These are phyloP conservation scores for Dryas iulia DNA, from an alignment of 1,140 invertebrate species.

Conservation along the genomic window DNA sequence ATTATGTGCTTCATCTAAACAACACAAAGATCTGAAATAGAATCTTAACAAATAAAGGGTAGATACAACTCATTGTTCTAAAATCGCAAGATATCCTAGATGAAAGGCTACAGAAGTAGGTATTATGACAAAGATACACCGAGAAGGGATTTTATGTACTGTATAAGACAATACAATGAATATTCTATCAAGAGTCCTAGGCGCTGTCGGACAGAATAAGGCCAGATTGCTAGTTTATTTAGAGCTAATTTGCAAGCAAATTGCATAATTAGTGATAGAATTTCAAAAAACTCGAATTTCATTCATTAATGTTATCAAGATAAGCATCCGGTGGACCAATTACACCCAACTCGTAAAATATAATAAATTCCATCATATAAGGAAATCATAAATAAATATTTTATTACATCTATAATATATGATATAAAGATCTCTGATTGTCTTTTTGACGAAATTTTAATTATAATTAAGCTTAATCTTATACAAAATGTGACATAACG, in stretches of 20 bases:
- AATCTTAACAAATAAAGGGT: too few relatives aligned
- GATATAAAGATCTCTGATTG: background rate
- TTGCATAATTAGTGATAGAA: background rate
- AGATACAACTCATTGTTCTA: background rate
- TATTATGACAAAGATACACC: background rate
- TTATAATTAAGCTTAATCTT: too few relatives aligned
- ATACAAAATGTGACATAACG: too few relatives aligned
- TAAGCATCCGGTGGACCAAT: background rate
- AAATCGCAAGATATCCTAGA: background rate
- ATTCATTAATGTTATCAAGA: slow-evolving; percentile 1
- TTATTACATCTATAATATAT: background rate
- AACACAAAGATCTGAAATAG: too few relatives aligned
- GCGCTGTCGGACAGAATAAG: background rate
- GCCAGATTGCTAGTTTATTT: background rate
- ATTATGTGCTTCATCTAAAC: too few relatives aligned
- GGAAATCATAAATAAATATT: background rate
- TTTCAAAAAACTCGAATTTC: background rate
- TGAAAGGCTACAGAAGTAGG: background rate
- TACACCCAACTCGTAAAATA: background rate
- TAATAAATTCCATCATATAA: background rate
- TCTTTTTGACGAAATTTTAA: background rate
- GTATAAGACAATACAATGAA: background rate
- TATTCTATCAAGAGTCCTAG: background rate
- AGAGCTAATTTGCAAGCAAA: background rate
- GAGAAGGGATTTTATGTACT: background rate